These are phyloP conservation scores for Lepidurus packardi DNA, from an alignment of 1,140 invertebrate species.

Conservation along the genomic window DNA sequence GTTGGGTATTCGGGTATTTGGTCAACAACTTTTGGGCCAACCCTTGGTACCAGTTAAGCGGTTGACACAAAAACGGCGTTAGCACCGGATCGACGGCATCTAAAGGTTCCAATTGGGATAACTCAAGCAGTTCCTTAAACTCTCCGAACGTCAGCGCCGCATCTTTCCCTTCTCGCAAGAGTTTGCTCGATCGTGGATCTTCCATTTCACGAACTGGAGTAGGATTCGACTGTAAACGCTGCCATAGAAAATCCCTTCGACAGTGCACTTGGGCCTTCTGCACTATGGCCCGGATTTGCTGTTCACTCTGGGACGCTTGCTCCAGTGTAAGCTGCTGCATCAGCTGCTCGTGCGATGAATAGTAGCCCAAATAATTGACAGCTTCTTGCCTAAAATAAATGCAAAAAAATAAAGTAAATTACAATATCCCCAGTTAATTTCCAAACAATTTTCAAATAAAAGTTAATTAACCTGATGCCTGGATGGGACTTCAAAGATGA, in stretches of 20 bases:
- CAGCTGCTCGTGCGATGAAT: conserved; percentile 64
- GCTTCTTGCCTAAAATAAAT: background rate
- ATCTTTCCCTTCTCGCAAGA: conserved; percentile 36
- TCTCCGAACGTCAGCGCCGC: conserved; percentile 54
- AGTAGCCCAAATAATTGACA: conserved; percentile 50
- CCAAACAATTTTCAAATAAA: background rate
- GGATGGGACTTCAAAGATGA: background rate
- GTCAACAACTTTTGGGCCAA: conserved; percentile 57
- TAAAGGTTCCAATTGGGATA: conserved; percentile 56
- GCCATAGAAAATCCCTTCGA: conserved; percentile 65
- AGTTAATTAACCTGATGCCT: background rate
- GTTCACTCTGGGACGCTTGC: conserved; percentile 55
- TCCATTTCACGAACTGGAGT: conserved; percentile 37
- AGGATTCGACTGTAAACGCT: conserved; percentile 52
- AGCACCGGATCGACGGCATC: conserved; percentile 56
- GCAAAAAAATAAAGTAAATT: background rate
- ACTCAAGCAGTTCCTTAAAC: conserved; percentile 58
- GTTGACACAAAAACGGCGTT: conserved; percentile 55
- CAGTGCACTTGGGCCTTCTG: conserved; percentile 61
- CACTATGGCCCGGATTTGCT: conserved; percentile 59
- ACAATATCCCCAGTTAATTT: background rate
- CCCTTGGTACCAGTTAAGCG: conserved; percentile 60
- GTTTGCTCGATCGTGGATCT: conserved; percentile 37
- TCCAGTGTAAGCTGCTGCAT: conserved; percentile 63
- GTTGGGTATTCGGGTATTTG: conserved; percentile 58